Evolutionary conservation across 2,113 vertebrate species (phyloP).

Genomic region (Tiliqua scincoides): DNA sequence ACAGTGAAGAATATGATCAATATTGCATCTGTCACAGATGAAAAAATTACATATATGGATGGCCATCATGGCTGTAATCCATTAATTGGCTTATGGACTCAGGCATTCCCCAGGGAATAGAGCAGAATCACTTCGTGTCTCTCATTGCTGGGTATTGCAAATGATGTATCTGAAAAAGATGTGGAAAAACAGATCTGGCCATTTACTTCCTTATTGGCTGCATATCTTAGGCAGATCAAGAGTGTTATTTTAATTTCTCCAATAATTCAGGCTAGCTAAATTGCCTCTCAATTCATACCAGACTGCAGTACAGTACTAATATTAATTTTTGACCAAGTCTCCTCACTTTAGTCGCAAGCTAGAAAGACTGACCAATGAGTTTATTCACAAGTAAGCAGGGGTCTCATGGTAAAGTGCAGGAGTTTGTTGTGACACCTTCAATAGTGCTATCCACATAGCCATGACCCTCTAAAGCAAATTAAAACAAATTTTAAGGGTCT

Average conservation of each 20-base stretch:
- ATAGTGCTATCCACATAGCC: no score
- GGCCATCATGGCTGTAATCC: constrained; percentile 54
- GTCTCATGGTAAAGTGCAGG: no score
- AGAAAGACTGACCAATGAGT: background rate
- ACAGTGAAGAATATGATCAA: constrained; percentile 66
- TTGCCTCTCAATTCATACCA: constrained; percentile 54
- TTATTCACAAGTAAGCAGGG: background rate
- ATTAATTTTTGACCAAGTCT: constrained; percentile 64
- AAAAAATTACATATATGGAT: constrained; percentile 68
- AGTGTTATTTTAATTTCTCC: constrained; percentile 69
- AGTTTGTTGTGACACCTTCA: no score
- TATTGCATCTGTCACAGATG: constrained; percentile 64
- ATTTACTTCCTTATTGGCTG: constrained; percentile 65
- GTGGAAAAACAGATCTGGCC: constrained; percentile 64
- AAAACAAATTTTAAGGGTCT: no score
- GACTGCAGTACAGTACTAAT: constrained; percentile 69
- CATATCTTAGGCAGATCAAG: constrained; percentile 69
- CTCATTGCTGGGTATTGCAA: constrained; percentile 62
- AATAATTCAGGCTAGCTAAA: constrained; percentile 81
- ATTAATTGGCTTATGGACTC: constrained; percentile 66
- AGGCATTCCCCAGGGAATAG: constrained; percentile 63
- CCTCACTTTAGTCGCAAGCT: constrained; percentile 44
- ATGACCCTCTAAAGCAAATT: no score
- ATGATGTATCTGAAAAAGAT: constrained; percentile 68
- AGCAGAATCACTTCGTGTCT: constrained; percentile 57